phyloP scores from a whole-genome alignment of 2,113 vertebrate genomes.

The Otis tarda region DNA sequence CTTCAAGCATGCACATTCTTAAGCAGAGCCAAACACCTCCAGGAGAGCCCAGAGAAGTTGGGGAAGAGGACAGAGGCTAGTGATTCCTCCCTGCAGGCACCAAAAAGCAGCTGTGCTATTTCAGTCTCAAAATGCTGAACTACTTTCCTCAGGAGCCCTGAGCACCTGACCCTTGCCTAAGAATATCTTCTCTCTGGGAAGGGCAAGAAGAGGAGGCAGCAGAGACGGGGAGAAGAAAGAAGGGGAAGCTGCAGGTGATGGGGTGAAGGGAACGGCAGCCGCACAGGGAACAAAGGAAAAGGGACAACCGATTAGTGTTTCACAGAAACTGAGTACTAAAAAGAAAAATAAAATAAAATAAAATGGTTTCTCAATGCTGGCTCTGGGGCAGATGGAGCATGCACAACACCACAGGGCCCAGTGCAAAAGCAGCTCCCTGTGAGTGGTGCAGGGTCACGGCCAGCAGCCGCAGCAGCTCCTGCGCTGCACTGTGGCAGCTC shows the following conservation, averaged over 20 bases:
- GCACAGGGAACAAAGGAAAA: background rate
- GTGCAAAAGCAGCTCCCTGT: fast-evolving
- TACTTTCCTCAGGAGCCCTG: background rate
- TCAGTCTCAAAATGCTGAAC: background rate
- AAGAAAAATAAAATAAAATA: background rate
- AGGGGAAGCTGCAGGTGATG: background rate
- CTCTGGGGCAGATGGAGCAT: background rate
- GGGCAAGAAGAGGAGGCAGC: background rate
- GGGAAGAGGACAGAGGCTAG: background rate
- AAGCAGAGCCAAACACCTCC: background rate
- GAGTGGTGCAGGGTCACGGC: background rate
- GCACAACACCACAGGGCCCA: background rate
- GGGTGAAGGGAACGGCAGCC: background rate
- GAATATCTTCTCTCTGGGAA: background rate
- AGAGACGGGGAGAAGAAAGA: background rate
- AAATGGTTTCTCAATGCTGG: background rate
- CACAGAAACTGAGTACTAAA: background rate
- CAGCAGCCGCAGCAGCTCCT: constrained; percentile 25
- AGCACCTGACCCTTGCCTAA: background rate
- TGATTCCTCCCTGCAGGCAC: background rate
- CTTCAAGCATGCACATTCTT: background rate
- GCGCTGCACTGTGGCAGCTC: background rate
- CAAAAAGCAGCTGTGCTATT: background rate
- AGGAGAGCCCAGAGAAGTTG: background rate
- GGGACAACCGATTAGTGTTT: background rate